These are phyloP conservation scores for Spea hammondii DNA, from an alignment of 2,797 vertebrate species.

Conservation along the genomic window DNA sequence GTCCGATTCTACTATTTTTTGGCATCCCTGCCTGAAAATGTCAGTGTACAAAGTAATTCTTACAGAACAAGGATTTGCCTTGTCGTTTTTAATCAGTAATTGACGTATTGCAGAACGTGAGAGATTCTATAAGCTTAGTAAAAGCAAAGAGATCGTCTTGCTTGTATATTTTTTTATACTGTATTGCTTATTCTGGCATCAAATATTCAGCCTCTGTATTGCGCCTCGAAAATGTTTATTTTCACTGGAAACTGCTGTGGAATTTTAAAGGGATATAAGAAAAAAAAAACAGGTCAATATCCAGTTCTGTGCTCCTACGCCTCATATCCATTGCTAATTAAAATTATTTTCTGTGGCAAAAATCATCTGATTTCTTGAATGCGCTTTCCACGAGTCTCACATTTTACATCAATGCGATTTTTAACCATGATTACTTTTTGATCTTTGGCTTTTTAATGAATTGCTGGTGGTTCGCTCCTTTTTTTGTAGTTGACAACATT, in stretches of 20 bases:
- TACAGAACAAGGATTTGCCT: not conserved
- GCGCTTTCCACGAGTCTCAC: no score
- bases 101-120: not conserved
- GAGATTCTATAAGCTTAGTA: not conserved
- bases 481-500: no score
- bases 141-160: conserved; percentile 35
- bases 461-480: no score
- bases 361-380: no score
- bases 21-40: no score
- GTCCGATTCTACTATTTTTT: no score
- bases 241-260: conserved; percentile 22
- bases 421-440: no score
- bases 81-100: not conserved
- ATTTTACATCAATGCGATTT: no score
- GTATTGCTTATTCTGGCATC: conserved; percentile 17
- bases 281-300: not conserved
- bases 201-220: conserved; percentile 24
- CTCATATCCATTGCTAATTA: no score
- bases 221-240: conserved; percentile 16
- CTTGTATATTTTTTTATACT: conserved; percentile 39
- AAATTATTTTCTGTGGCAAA: no score
- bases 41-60: not conserved
- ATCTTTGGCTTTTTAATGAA: no score
- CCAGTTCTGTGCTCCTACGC: not conserved
- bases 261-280: conserved; percentile 15